Percentiles rank a stretch among this genome's conserved stretches.
These are phyloP conservation scores for Bilobella aurantiaca DNA, from an alignment of 1,140 invertebrate genomes.

Conservation along the genomic window DNA sequence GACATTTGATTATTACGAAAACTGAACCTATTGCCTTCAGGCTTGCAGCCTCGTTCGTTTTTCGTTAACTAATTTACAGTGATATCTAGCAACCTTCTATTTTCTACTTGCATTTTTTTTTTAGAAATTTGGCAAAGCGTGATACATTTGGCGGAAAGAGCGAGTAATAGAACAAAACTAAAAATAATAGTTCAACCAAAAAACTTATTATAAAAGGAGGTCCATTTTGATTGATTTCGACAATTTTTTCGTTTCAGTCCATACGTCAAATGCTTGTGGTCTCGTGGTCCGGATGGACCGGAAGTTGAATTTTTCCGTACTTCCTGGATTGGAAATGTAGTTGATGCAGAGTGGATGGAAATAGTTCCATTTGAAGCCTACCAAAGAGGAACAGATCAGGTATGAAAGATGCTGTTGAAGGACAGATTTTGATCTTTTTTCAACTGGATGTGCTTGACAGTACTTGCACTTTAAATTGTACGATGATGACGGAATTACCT, in stretches of 20 bases:
- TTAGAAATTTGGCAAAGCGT: not conserved
- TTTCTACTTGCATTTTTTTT: not conserved
- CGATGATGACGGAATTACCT: constrained; percentile 1
- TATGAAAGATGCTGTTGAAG: not conserved
- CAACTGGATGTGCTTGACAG: not conserved
- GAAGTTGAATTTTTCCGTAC: constrained; percentile 7
- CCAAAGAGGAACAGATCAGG: not conserved
- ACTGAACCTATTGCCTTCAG: not conserved
- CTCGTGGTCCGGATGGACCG: not conserved
- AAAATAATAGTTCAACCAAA: not conserved
- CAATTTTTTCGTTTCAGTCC: not conserved
- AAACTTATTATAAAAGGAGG: too few relatives aligned
- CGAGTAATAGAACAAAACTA: not conserved
- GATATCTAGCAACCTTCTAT: not conserved
- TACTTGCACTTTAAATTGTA: not conserved
- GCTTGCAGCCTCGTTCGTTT: not conserved
- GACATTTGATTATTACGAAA: not conserved
- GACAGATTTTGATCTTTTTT: not conserved
- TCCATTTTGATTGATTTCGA: not conserved
- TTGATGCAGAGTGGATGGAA: constrained; percentile 3
- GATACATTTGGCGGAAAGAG: not conserved
- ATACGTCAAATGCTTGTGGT: not conserved
- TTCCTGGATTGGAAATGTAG: not conserved
- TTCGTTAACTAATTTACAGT: not conserved
- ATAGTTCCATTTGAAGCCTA: not conserved